Conservation (phyloP, 1,140 invertebrate genomes). For the Caenorhabditis briggsae region DNA sequence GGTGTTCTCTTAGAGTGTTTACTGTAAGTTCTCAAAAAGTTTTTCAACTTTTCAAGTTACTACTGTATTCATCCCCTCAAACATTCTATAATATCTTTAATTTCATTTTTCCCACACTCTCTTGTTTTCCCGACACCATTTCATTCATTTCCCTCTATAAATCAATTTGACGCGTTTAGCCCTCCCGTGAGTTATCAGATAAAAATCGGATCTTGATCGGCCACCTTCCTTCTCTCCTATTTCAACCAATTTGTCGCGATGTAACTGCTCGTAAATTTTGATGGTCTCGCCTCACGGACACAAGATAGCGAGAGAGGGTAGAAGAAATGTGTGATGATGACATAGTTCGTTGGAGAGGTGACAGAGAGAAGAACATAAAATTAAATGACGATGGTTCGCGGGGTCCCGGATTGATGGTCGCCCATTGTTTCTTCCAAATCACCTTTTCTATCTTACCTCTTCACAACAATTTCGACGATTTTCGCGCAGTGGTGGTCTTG, state of each 20-base stretch:
- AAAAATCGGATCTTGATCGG: slow-evolving; percentile 41
- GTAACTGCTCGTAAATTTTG: slow-evolving; percentile 55
- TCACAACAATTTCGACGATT: neutral
- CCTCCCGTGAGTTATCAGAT: slow-evolving; percentile 45
- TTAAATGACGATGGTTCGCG: slow-evolving; percentile 24
- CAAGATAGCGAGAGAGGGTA: too few species aligned
- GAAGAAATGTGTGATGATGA: slow-evolving; percentile 43
- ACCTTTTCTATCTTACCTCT: neutral
- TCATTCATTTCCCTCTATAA: neutral
- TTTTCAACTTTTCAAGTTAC: too few species aligned
- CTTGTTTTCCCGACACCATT: neutral
- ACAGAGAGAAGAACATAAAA: slow-evolving; percentile 54
- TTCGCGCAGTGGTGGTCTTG: slow-evolving; percentile 37
- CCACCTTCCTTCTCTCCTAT: neutral
- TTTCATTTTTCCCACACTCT: neutral
- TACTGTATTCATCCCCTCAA: neutral
- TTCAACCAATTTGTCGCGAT: slow-evolving; percentile 45
- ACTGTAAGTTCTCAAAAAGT: too few species aligned
- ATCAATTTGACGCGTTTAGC: slow-evolving; percentile 38
- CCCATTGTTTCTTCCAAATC: slow-evolving; percentile 14
- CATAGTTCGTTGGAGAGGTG: slow-evolving; percentile 29
- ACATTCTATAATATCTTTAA: neutral
- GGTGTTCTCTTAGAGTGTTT: too few species aligned
- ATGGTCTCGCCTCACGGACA: slow-evolving; percentile 15
- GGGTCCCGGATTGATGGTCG: slow-evolving; percentile 33